Conservation (phyloP, 64 coral and sea anemone genomes). For the Stichodactyla mertensii region DNA sequence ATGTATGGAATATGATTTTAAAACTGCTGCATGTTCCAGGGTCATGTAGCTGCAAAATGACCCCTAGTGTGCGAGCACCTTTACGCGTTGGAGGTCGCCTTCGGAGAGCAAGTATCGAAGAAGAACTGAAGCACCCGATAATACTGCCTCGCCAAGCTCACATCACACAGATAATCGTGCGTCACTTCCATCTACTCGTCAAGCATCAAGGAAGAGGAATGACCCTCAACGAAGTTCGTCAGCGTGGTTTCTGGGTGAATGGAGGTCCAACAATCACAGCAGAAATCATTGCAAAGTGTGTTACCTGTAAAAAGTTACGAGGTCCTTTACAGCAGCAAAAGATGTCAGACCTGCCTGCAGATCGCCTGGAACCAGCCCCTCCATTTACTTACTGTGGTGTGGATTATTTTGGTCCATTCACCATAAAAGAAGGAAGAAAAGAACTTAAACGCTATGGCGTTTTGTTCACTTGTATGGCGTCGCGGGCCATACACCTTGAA, state of each 20-base stretch:
- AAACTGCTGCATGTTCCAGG: too few species aligned
- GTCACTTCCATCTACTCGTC: constrained; percentile 4
- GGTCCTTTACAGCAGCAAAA: constrained; percentile 6
- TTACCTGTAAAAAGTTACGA: too few species aligned
- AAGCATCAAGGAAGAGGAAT: constrained; percentile 28
- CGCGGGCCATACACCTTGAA: constrained; percentile 38
- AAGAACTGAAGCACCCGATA: neutral
- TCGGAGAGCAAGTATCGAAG: neutral
- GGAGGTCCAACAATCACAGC: neutral
- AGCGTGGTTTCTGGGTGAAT: constrained; percentile 8
- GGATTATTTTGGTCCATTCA: constrained; percentile 39
- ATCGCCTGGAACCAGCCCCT: neutral
- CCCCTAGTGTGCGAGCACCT: too few species aligned
- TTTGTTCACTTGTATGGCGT: neutral
- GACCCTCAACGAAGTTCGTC: constrained; percentile 1
- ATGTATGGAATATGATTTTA: too few species aligned
- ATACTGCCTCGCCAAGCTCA: constrained; percentile 1
- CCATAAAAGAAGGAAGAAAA: constrained; percentile 23
- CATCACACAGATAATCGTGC: neutral
- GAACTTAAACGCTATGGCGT: constrained; percentile 33
- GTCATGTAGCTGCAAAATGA: too few species aligned
- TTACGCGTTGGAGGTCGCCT: constrained; percentile 10
- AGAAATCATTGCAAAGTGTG: neutral
- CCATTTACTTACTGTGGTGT: constrained; percentile 33
- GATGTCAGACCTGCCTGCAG: constrained; percentile 30